These are phyloP conservation scores for Hofmannophila pseudospretella DNA, from an alignment of 2,888 invertebrate species.

Conservation along the genomic window DNA sequence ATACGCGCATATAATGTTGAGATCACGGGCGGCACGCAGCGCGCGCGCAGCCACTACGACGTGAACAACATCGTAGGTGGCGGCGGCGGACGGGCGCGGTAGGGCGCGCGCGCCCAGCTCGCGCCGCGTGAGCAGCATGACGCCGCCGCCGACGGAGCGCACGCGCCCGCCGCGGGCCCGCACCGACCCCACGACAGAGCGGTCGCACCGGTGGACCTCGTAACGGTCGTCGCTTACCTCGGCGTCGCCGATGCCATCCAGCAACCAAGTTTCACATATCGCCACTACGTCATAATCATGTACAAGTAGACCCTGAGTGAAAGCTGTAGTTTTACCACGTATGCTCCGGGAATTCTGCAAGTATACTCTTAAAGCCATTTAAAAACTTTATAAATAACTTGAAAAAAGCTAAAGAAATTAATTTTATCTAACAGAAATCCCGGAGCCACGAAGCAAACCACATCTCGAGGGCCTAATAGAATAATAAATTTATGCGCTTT, in stretches of 20 bases:
- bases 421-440: too few relatives aligned
- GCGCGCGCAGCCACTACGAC: not conserved
- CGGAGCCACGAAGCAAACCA: too few relatives aligned
- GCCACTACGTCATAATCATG: not conserved
- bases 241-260: not conserved
- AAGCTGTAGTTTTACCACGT: not conserved
- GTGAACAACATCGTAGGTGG: not conserved
- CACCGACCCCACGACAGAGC: not conserved
- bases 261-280: not conserved
- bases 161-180: not conserved
- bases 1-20: slow-evolving; percentile 4
- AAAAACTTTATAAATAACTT: too few relatives aligned
- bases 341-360: not conserved
- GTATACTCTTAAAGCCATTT: not conserved
- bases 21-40: not conserved
- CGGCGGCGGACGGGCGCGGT: not conserved
- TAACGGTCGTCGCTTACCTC: not conserved
- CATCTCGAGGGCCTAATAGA: too few relatives aligned
- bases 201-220: not conserved
- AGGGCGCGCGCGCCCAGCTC: not conserved
- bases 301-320: not conserved
- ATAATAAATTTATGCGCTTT: too few relatives aligned
- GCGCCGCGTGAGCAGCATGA: slow-evolving; percentile 1
- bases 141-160: not conserved
- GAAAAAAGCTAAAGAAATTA: too few relatives aligned